Conservation (phyloP, 1,140 invertebrate species). For the Magallana gigas region DNA sequence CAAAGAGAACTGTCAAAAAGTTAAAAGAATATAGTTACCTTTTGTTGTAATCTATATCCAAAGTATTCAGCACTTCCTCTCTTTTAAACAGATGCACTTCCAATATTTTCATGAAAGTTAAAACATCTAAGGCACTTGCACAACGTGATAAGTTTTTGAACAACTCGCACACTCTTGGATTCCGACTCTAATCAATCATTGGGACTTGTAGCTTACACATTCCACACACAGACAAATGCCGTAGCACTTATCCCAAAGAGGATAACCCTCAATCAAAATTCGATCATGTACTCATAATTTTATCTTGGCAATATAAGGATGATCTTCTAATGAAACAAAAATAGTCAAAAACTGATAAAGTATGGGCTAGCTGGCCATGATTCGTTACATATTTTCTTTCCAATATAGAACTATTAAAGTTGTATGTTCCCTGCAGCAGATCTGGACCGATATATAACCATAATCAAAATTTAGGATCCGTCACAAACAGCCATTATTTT, state of each 20-base stretch:
- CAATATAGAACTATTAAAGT: neutral
- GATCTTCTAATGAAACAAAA: constrained; percentile 2
- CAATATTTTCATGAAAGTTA: constrained; percentile 24
- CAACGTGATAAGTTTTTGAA: constrained; percentile 18
- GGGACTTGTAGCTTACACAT: neutral
- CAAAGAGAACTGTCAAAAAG: too few species aligned
- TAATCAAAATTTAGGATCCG: neutral
- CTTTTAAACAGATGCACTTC: constrained; percentile 2
- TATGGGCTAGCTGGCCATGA: constrained; percentile 4
- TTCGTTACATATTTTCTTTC: constrained; percentile 5
- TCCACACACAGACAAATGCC: constrained; percentile 24
- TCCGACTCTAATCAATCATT: neutral
- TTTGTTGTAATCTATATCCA: constrained; percentile 4
- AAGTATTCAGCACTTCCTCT: neutral
- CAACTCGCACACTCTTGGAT: neutral
- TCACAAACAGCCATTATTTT: constrained; percentile 1
- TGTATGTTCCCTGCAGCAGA: neutral
- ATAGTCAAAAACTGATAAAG: neutral
- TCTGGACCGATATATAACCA: neutral
- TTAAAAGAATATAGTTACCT: neutral
- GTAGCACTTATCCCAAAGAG: constrained; percentile 29
- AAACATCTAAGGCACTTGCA: constrained; percentile 27
- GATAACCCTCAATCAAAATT: constrained; percentile 16
- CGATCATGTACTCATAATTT: constrained; percentile 30
- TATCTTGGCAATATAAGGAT: neutral